A percentile compares a stretch with the other conserved stretches of the same genome.
Conservation (phyloP, 2,797 vertebrate species). For the Squalus acanthias region DNA sequence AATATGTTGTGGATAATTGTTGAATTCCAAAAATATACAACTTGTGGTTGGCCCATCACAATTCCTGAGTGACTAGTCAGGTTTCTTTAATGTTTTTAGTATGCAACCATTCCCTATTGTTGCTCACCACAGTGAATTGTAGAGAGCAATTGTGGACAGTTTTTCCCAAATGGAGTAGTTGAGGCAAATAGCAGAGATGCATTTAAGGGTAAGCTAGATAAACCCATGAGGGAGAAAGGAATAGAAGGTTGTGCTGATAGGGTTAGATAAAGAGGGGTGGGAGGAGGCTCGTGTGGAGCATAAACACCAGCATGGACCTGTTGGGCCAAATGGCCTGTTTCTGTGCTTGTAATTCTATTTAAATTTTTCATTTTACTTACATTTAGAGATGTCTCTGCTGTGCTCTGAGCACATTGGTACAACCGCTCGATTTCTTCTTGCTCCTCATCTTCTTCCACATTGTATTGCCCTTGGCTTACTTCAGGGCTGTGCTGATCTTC, state of each 20-base stretch:
- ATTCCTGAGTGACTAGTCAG: background rate
- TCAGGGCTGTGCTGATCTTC: background rate
- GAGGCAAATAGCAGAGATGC: background rate
- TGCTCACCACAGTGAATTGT: background rate
- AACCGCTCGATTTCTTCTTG: constrained; percentile 42
- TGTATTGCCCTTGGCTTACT: constrained; percentile 19
- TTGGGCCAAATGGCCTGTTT: background rate
- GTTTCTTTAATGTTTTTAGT: background rate
- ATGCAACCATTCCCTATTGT: no score
- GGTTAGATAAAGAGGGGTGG: background rate
- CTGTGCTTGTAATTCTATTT: background rate
- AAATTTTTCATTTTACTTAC: background rate
- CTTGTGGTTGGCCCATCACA: background rate
- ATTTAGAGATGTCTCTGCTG: background rate
- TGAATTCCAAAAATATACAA: no score
- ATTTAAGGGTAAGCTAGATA: background rate
- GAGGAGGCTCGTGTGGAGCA: background rate
- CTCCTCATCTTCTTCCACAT: constrained; percentile 40
- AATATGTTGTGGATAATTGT: background rate
- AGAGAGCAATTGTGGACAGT: background rate
- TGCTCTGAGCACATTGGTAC: constrained; percentile 26
- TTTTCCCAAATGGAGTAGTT: background rate
- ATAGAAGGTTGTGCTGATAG: background rate
- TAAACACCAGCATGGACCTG: background rate
- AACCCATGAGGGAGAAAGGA: background rate